A percentile compares a stretch with the other conserved stretches of the same genome.
Evolutionary conservation across 2,797 vertebrate genomes (phyloP).

Genomic region (Chelon labrosus): DNA sequence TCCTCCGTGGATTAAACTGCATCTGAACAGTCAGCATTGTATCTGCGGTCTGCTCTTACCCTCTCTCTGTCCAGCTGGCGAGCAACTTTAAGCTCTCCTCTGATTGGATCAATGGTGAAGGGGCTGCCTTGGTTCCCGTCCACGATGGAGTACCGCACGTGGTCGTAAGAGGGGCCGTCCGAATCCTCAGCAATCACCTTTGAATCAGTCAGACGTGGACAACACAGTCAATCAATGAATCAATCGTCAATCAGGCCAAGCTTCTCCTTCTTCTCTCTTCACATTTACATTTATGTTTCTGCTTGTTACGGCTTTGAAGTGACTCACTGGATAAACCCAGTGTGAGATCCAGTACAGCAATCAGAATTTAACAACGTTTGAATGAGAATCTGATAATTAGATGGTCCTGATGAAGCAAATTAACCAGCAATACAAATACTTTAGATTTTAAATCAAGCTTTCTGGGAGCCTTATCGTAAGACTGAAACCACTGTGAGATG

Average conservation of each 20-base stretch:
- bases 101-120: slow-evolving; percentile 91
- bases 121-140: slow-evolving; percentile 95
- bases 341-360: too few species aligned
- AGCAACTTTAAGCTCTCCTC: slow-evolving; percentile 94
- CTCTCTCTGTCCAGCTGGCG: slow-evolving; percentile 94
- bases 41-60: slow-evolving; percentile 79
- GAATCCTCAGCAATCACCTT: slow-evolving; percentile 95
- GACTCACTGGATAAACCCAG: background rate
- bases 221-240: slow-evolving; percentile 9
- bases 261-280: background rate
- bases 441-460: too few species aligned
- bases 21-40: slow-evolving; percentile 56
- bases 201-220: slow-evolving; percentile 27
- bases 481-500: too few species aligned
- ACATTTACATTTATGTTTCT: background rate
- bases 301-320: background rate
- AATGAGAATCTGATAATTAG: too few species aligned
- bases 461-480: too few species aligned
- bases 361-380: background rate
- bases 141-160: slow-evolving; percentile 90
- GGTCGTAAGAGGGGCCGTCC: slow-evolving; percentile 92
- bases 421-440: too few species aligned
- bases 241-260: background rate
- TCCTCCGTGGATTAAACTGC: slow-evolving; percentile 55
- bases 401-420: too few species aligned